Evolutionary conservation across 2,888 invertebrate genomes (phyloP).

Genomic region (Poecilus cupreus): DNA sequence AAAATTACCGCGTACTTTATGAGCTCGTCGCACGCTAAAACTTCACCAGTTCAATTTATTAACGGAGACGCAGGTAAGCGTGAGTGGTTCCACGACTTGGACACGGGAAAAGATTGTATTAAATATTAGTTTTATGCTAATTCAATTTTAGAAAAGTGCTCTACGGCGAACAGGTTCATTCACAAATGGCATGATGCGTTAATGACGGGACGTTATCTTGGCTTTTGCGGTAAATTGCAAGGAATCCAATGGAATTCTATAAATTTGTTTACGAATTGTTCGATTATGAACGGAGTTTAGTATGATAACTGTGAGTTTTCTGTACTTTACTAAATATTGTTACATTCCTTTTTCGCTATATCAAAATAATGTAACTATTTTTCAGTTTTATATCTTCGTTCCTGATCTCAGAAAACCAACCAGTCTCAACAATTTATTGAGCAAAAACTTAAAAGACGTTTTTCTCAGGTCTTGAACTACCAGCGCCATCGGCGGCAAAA

Average conservation of each 20-base stretch:
- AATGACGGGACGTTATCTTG: neutral
- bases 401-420: no score
- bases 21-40: slow-evolving; percentile 9
- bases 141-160: slow-evolving; percentile 46
- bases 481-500: no score
- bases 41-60: slow-evolving; percentile 32
- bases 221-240: neutral
- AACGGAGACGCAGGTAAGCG: neutral
- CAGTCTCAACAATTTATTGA: no score
- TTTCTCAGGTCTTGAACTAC: no score
- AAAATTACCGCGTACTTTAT: slow-evolving; percentile 36
- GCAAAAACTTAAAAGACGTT: no score
- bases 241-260: neutral
- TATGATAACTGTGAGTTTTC: no score
- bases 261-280: slow-evolving; percentile 15
- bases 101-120: slow-evolving; percentile 25
- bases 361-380: no score
- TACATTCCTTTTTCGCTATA: no score
- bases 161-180: slow-evolving; percentile 29
- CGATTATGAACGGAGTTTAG: no score
- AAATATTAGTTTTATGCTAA: slow-evolving; percentile 47
- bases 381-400: no score
- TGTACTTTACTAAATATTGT: no score
- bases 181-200: slow-evolving; percentile 2
- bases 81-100: neutral